Evolutionary conservation across 2,888 invertebrate species (phyloP), one percentile per base, ranked within the genome.

Genomic region (Andrena hattorfiana): DNA sequence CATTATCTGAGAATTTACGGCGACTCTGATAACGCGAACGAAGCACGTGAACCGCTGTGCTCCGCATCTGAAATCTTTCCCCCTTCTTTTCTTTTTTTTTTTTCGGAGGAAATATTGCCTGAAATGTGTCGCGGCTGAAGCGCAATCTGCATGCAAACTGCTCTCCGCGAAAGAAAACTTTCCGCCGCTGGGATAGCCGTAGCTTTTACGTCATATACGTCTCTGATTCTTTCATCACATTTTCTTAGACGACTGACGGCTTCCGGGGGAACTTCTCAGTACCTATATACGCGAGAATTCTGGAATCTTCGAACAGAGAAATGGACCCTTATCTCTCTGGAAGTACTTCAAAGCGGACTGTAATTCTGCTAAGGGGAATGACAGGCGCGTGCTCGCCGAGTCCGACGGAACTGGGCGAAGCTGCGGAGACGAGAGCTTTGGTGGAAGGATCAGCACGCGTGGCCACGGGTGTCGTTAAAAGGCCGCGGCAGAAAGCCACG

Each of bases 401-500:
- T 20, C 26, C 64, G 7, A n/a, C 28, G 67, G 49, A 16, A 35
- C 3, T 48, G 26, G 26, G 7, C 6, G 30, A 20, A 54, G n/a
- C 13, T 30, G 13, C 4, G 42, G 0, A 42, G 42, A 4, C 1
- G 16, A 1, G 13, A 42, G 42, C 42, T 13, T 10, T 2, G 16
- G 0, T 5, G 42, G 42, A 42, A 42, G 42, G 42, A 42, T 13
- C 6, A 4, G 4, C 16, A 16, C 67, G 30, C 56, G 23, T 49
- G 60, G 23, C 6, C 51, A 20, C 30, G 16, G 63, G 54, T 71
- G 59, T 20, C 20, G 49, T 75, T 68, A 80, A 75, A 71, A 69
- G 71, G 71, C 60, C 71, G 20, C 63, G 81, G 82, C 72, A 71
- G 75, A 73, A 77, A 80, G 54, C 70, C 67, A 35, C 66, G 74